Evolutionary conservation across 2,797 vertebrate genomes (phyloP).

Genomic region (Myotis myotis): DNA sequence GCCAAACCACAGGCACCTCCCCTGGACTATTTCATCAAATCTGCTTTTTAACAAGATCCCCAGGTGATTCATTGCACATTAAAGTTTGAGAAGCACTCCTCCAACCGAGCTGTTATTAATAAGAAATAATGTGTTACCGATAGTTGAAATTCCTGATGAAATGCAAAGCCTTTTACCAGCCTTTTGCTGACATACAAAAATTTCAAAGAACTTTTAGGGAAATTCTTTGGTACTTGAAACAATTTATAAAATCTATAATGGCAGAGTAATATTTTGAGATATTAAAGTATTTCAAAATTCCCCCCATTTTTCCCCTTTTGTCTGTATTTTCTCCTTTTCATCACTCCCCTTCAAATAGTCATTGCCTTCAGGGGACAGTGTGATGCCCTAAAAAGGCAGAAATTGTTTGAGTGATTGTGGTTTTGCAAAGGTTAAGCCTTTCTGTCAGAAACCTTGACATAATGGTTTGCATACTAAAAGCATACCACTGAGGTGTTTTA

Average conservation of each 20-base stretch:
- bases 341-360: neutral
- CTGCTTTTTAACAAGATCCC: conserved; percentile 34
- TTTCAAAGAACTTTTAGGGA: conserved; percentile 2
- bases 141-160: conserved; percentile 37
- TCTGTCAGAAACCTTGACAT: neutral
- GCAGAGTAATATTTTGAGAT: neutral
- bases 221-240: neutral
- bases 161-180: neutral
- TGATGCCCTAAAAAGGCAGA: neutral
- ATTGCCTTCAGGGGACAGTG: neutral
- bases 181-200: neutral
- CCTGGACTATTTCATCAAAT: neutral
- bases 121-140: neutral
- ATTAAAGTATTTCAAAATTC: neutral
- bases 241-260: neutral
- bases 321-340: neutral
- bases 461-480: neutral
- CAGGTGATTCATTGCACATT: neutral
- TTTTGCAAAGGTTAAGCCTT: neutral
- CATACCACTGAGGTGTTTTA: neutral
- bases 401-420: neutral
- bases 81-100: neutral
- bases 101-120: neutral
- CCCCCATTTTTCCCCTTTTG: neutral
- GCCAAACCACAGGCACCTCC: neutral